phyloP scores from a whole-genome alignment of 2,113 vertebrate genomes.

The Catharus fuscescens region DNA sequence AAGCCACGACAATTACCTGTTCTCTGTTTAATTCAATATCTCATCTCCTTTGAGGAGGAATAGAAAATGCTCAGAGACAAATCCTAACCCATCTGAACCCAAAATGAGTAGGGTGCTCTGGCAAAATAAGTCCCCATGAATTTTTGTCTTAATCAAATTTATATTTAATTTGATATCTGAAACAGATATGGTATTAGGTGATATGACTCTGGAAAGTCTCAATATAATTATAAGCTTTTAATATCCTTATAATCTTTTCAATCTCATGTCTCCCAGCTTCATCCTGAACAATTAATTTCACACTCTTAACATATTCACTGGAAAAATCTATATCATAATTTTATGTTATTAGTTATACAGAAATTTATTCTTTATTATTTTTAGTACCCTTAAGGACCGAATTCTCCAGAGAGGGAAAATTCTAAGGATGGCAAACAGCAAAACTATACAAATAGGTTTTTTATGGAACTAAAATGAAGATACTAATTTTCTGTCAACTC shows the following conservation, averaged over 20 bases:
- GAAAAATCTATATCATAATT: not conserved
- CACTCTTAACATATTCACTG: not conserved
- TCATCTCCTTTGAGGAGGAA: not conserved
- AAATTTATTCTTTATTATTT: not conserved
- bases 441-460: not conserved
- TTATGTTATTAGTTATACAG: not conserved
- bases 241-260: not conserved
- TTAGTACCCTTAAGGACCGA: not conserved
- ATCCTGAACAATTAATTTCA: not conserved
- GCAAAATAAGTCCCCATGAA: not conserved
- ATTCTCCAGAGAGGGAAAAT: not conserved
- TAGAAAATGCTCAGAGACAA: not conserved
- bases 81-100: rapidly evolving
- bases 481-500: not conserved
- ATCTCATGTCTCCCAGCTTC: not conserved
- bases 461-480: not conserved
- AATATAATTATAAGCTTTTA: not conserved
- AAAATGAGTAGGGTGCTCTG: not conserved
- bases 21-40: not conserved
- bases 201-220: not conserved
- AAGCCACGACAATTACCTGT: not conserved
- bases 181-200: not conserved
- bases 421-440: not conserved
- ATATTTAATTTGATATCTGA: not conserved
- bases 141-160: not conserved